Evolutionary conservation across 2,888 invertebrate genomes (phyloP), one percentile per base, ranked within the genome.

Genomic region (Allygus modestus): DNA sequence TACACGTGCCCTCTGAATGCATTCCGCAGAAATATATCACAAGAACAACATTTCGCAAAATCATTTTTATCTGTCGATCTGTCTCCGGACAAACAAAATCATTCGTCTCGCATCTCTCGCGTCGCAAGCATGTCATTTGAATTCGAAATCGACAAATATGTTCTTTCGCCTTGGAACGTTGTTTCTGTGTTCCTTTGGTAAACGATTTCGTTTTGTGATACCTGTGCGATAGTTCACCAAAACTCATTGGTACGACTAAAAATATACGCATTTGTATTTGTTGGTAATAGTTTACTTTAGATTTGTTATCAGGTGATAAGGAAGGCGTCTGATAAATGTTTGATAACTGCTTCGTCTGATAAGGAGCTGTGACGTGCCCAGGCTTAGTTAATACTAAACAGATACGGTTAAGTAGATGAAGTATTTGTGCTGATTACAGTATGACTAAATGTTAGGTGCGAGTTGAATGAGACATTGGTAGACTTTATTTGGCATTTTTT

Each of bases 51-150:
- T 46, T 15, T 46, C 46, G 7, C 4, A 15, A 20, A 58, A 23
- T 23, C 58, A 23, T 58, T 58, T 51, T 51, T 51, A 51, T 51
- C 58, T 58, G 58, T 58, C 58, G 15, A 20, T 23, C 23, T 58
- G 5, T 58, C 23, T 58, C 20, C 15, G 58, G 58, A 58, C 58
- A 58, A 58, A 58, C 58, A 58, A 23, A 58, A 58, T 26, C 58
- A 58, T 58, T 26, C 20, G 20, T 58, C 58, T 58, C 23, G 1
- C 2, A 58, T 23, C 20, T 58, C 58, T 1, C 58, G 1, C 17
- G 58, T 58, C 23, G 5, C 7, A 9, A 11, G 58, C 26, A n/a
- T 58, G 12, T 58, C 58, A 58, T 51, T 51, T 51, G 51, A 51
- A 51, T 51, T 51, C 2, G 2, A n/a, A 37, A 37, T 37, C 37